phyloP scores from a whole-genome alignment of 2,797 vertebrate genomes.

The Hozukius guyotensis region DNA sequence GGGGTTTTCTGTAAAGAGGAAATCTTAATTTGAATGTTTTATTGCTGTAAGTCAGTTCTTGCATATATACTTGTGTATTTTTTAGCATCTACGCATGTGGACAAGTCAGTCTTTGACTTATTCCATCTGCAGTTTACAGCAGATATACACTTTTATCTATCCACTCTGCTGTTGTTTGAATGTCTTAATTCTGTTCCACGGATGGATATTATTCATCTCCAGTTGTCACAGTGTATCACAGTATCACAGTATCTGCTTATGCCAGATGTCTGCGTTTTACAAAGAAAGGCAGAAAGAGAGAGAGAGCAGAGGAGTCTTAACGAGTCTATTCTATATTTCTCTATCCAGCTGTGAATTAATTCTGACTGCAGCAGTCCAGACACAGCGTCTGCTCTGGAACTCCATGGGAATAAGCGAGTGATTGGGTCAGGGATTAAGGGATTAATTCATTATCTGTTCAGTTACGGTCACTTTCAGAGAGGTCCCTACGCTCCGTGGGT shows the following conservation, averaged over 20 bases:
- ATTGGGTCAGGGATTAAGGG: slow-evolving; percentile 73
- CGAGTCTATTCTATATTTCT: slow-evolving; percentile 8
- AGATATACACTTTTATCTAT: background rate
- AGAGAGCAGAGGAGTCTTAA: background rate
- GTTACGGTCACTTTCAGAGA: slow-evolving; percentile 49
- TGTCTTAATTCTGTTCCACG: slow-evolving; percentile 4
- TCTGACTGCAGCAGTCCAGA: slow-evolving; percentile 43
- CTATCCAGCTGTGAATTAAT: slow-evolving; percentile 34
- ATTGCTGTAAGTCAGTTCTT: background rate
- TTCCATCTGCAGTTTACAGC: background rate
- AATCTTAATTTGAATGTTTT: background rate
- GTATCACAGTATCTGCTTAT: slow-evolving; percentile 27
- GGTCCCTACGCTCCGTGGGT: background rate
- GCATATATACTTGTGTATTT: background rate
- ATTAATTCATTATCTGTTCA: slow-evolving; percentile 72
- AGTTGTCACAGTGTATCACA: background rate
- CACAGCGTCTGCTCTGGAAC: slow-evolving; percentile 40
- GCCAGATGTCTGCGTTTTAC: slow-evolving; percentile 11
- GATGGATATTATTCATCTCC: slow-evolving; percentile 15
- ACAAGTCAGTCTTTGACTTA: background rate
- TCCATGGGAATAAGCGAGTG: slow-evolving; percentile 48
- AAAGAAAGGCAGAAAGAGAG: slow-evolving; percentile 2
- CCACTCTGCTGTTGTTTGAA: background rate
- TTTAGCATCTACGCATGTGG: background rate
- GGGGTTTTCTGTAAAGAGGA: background rate